Conservation (phyloP, 2,797 vertebrate species). For the Etheostoma perlongum region DNA sequence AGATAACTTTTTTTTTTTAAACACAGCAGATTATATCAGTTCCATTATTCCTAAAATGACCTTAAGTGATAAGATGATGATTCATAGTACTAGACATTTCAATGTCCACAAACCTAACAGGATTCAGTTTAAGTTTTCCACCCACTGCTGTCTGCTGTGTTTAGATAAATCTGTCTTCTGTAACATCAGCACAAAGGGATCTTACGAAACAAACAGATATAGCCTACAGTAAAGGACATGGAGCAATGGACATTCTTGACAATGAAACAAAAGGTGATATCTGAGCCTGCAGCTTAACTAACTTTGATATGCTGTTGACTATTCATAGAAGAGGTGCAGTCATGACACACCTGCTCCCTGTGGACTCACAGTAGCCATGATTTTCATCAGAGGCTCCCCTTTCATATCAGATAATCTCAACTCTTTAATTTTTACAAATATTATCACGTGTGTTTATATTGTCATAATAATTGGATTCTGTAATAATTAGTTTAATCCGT, state of each 20-base stretch:
- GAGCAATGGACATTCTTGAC: slow-evolving; percentile 17
- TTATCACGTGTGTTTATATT: background rate
- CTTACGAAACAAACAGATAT: slow-evolving; percentile 4
- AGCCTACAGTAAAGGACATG: background rate
- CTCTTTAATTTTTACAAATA: slow-evolving; percentile 1
- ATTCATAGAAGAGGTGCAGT: slow-evolving; percentile 51
- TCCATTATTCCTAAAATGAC: background rate
- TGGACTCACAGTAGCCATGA: slow-evolving; percentile 24
- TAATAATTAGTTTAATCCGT: background rate
- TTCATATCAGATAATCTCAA: slow-evolving; percentile 39
- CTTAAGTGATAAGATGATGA: background rate
- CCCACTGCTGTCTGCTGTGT: slow-evolving; percentile 31
- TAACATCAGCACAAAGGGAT: slow-evolving; percentile 38
- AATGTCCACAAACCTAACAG: background rate
- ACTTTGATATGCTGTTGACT: slow-evolving; percentile 41
- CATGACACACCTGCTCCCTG: slow-evolving; percentile 69
- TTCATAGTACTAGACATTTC: background rate
- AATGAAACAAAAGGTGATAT: slow-evolving; percentile 64
- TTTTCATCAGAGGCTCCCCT: slow-evolving; percentile 45
- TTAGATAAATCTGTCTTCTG: slow-evolving; percentile 27
- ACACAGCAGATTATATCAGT: background rate
- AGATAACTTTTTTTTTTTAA: background rate
- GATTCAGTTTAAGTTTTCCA: slow-evolving; percentile 20
- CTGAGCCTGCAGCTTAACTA: slow-evolving; percentile 33
- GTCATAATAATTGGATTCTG: background rate